Conservation (phyloP, 2,888 invertebrate species). For the Drosophila gaucha region DNA sequence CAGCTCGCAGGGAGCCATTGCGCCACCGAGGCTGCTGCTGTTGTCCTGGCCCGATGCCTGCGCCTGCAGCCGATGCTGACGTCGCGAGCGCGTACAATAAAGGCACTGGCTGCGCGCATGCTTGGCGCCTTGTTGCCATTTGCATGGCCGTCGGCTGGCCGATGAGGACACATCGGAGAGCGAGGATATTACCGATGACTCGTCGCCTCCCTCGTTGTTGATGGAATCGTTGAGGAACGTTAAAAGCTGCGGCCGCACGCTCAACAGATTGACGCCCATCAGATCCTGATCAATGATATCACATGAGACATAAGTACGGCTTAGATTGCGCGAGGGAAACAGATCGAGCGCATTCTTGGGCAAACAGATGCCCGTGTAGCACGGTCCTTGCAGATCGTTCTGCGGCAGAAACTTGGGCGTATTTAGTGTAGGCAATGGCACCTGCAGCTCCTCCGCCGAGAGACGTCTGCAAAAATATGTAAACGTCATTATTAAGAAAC, state of each 20-base stretch:
- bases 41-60: slow-evolving; percentile 28
- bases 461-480: slow-evolving; percentile 59
- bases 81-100: slow-evolving; percentile 81
- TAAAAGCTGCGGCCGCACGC: slow-evolving; percentile 77
- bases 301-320: slow-evolving; percentile 84
- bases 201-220: slow-evolving; percentile 83
- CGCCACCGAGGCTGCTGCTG: slow-evolving; percentile 3
- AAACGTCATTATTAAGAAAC: background rate
- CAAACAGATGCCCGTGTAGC: slow-evolving; percentile 84
- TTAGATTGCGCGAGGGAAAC: slow-evolving; percentile 82
- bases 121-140: slow-evolving; percentile 79
- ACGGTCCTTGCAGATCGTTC: slow-evolving; percentile 83
- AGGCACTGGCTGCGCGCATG: slow-evolving; percentile 83
- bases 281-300: slow-evolving; percentile 84
- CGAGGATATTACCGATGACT: slow-evolving; percentile 84
- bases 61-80: slow-evolving; percentile 64
- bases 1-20: slow-evolving; percentile 63
- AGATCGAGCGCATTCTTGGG: slow-evolving; percentile 84
- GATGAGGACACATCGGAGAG: slow-evolving; percentile 85
- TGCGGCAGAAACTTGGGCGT: slow-evolving; percentile 82
- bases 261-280: slow-evolving; percentile 80
- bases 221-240: slow-evolving; percentile 81
- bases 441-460: slow-evolving; percentile 81
- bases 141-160: slow-evolving; percentile 81
- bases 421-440: slow-evolving; percentile 80